Conservation (phyloP, 2,888 invertebrate species). For the Tinea semifulvella region DNA sequence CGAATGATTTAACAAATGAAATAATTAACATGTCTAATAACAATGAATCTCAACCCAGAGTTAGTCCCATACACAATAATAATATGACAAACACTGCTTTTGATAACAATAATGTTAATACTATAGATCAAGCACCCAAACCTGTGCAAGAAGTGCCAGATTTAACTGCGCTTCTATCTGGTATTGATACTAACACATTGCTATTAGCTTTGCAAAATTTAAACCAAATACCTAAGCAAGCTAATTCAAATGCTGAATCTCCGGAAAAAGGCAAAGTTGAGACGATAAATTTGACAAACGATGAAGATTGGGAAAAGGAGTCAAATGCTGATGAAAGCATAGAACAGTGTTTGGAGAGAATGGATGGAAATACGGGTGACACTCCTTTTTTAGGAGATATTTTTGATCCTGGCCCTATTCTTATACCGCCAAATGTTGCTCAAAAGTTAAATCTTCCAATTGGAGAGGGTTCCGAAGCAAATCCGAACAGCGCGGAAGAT, state of each 20-base stretch:
- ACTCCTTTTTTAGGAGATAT: conserved; percentile 60
- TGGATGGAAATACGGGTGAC: conserved; percentile 47
- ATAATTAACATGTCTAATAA: conserved; percentile 25
- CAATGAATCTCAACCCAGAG: too few species aligned
- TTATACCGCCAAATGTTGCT: conserved; percentile 39
- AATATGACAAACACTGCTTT: conserved; percentile 22
- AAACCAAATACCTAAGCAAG: conserved; percentile 34
- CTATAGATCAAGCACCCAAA: neutral
- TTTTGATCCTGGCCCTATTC: conserved; percentile 53
- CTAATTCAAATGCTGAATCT: conserved; percentile 16
- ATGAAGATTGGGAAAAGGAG: conserved; percentile 56
- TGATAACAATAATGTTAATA: conserved; percentile 2
- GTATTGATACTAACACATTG: conserved; percentile 51
- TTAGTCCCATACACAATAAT: conserved; percentile 15
- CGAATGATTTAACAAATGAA: conserved; percentile 33
- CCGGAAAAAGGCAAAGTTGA: conserved; percentile 23
- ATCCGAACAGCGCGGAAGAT: conserved; percentile 24
- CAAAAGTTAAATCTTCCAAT: conserved; percentile 35
- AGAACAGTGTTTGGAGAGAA: conserved; percentile 41
- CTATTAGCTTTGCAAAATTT: conserved; percentile 53
- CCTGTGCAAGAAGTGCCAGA: neutral
- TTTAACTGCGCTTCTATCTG: conserved; percentile 40
- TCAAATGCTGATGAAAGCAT: conserved; percentile 47
- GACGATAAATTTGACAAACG: conserved; percentile 54
- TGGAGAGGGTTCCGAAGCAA: conserved; percentile 19